Evolutionary conservation across 2,113 vertebrate genomes (phyloP).

Genomic region (Poicephalus meyeri): DNA sequence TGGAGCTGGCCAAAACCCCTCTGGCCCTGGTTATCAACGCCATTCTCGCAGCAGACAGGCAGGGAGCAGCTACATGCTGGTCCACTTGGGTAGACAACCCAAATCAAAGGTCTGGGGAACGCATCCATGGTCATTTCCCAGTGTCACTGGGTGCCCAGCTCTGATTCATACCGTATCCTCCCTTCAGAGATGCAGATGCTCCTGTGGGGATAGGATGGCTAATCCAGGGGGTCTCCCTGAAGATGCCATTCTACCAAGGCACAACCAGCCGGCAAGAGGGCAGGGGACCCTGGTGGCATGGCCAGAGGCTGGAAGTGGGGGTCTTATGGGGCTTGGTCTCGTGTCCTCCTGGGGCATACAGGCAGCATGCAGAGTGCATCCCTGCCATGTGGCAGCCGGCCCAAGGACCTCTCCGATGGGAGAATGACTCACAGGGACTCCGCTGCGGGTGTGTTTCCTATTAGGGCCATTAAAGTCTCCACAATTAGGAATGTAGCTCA

Average conservation of each 20-base stretch:
- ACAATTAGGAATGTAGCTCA: constrained; percentile 67
- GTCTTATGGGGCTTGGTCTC: fast-evolving
- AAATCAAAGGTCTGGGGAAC: background rate
- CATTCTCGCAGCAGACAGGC: background rate
- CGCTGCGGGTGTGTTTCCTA: constrained; percentile 62
- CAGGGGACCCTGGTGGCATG: fast-evolving
- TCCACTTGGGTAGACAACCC: fast-evolving
- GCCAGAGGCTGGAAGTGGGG: background rate
- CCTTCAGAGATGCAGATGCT: background rate
- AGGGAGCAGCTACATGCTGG: fast-evolving
- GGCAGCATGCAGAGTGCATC: background rate
- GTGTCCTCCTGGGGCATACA: fast-evolving
- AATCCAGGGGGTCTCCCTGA: fast-evolving
- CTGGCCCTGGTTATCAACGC: background rate
- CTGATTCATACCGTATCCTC: background rate
- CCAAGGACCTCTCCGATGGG: background rate
- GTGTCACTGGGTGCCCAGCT: background rate
- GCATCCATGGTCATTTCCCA: fast-evolving
- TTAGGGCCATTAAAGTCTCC: constrained; percentile 66
- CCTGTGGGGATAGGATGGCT: fast-evolving
- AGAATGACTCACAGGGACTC: constrained; percentile 42
- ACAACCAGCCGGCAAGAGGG: fast-evolving
- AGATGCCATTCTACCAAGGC: fast-evolving
- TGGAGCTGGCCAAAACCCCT: background rate
- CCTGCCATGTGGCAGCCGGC: constrained; percentile 20